A percentile compares a stretch with the other conserved stretches of the same genome.
These are phyloP conservation scores for Drosophila hawaiiensis DNA, from an alignment of 2,888 invertebrate genomes.

Conservation along the genomic window DNA sequence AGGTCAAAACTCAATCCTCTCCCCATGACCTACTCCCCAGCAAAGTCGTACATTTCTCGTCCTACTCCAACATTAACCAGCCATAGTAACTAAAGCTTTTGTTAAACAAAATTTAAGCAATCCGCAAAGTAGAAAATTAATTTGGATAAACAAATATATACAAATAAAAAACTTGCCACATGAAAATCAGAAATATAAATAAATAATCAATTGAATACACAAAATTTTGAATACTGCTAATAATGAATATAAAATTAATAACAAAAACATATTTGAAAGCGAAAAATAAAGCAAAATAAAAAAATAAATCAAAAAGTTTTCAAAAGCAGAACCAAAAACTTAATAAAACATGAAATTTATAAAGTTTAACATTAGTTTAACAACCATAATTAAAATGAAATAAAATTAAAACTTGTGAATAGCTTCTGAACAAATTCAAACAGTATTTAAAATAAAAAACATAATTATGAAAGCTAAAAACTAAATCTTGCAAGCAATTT, in stretches of 20 bases:
- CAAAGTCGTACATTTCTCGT: slow-evolving; percentile 70
- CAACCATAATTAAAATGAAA: background rate
- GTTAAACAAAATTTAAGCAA: background rate
- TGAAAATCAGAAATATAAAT: background rate
- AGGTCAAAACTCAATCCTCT: slow-evolving; percentile 58
- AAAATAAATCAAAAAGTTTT: background rate
- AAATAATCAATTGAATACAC: background rate
- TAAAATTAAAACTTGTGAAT: too few species aligned
- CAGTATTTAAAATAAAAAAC: background rate
- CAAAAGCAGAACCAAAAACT: background rate
- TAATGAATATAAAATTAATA: background rate
- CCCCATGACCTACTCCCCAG: slow-evolving; percentile 7
- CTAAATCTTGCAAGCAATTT: background rate
- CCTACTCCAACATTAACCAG: slow-evolving; percentile 14
- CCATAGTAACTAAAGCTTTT: background rate
- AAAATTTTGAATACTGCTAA: background rate
- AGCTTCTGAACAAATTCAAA: too few species aligned
- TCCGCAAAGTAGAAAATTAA: background rate
- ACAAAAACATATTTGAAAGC: background rate
- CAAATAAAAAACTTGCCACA: background rate
- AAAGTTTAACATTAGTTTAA: background rate
- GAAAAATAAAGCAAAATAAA: background rate
- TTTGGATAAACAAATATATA: background rate
- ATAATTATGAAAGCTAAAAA: background rate
- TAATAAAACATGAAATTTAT: background rate